These are phyloP conservation scores for Vidua macroura DNA, from an alignment of 2,113 vertebrate genomes.

Conservation along the genomic window DNA sequence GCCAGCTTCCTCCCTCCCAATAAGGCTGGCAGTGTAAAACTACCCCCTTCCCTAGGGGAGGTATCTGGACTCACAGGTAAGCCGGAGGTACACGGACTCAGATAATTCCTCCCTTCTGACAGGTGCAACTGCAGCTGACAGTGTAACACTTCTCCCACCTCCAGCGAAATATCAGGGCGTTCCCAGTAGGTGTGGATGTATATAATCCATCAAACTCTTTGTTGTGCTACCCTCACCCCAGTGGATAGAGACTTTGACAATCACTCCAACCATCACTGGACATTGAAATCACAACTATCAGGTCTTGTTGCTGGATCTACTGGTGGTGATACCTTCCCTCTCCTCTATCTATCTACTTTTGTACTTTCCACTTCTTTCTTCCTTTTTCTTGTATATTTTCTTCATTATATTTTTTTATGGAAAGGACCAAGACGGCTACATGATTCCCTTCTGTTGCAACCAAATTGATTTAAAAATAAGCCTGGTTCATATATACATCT, in stretches of 20 bases:
- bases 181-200: background rate
- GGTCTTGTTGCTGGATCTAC: background rate
- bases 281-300: background rate
- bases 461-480: background rate
- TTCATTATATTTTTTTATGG: background rate
- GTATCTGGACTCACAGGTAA: fast-evolving
- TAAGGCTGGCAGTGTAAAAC: background rate
- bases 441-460: background rate
- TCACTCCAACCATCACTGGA: too few relatives aligned
- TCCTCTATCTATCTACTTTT: background rate
- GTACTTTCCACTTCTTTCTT: background rate
- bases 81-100: too few relatives aligned
- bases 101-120: background rate
- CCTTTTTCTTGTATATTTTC: background rate
- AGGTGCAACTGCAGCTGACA: fast-evolving
- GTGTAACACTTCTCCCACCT: fast-evolving
- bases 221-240: too few relatives aligned
- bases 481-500: background rate
- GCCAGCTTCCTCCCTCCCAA: background rate
- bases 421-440: background rate
- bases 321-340: background rate
- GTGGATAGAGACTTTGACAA: fast-evolving
- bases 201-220: background rate
- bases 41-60: background rate
- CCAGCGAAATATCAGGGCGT: too few relatives aligned